A percentile compares a stretch with the other conserved stretches of the same genome.
These are phyloP conservation scores for Beris morrisii DNA, from an alignment of 2,888 invertebrate species.

Conservation along the genomic window DNA sequence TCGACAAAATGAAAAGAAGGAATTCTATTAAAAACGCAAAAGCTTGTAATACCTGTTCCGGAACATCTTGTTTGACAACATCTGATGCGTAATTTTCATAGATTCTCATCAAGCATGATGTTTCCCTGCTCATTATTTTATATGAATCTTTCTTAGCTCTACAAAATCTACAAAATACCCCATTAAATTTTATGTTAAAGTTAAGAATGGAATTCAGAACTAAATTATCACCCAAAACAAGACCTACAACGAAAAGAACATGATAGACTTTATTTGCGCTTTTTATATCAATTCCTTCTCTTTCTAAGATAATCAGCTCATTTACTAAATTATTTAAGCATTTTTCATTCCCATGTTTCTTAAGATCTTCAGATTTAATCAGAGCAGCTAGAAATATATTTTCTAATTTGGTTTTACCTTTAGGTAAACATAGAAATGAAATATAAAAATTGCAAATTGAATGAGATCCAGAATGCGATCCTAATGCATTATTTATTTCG, in stretches of 20 bases:
- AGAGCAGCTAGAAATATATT: constrained; percentile 32
- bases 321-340: constrained; percentile 26
- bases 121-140: constrained; percentile 2
- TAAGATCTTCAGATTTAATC: constrained; percentile 25
- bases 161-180: constrained; percentile 34
- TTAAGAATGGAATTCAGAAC: constrained; percentile 25
- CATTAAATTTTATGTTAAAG: constrained; percentile 30
- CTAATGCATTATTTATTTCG: constrained; percentile 10
- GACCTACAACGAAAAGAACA: constrained; percentile 29
- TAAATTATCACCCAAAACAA: constrained; percentile 33
- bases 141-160: constrained; percentile 17
- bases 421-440: constrained; percentile 26
- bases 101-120: constrained; percentile 16
- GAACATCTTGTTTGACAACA: not conserved
- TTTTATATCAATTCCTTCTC: constrained; percentile 27
- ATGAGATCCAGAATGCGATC: constrained; percentile 21
- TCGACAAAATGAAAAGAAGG: constrained; percentile 12
- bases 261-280: not conserved
- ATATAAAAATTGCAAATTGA: constrained; percentile 27
- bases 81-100: constrained; percentile 25
- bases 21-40: constrained; percentile 3
- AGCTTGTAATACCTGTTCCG: constrained; percentile 16
- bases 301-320: constrained; percentile 27
- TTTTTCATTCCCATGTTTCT: constrained; percentile 23
- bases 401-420: constrained; percentile 15